Conservation (phyloP, 1,140 invertebrate species). For the Pseudomyrmex gracilis region DNA sequence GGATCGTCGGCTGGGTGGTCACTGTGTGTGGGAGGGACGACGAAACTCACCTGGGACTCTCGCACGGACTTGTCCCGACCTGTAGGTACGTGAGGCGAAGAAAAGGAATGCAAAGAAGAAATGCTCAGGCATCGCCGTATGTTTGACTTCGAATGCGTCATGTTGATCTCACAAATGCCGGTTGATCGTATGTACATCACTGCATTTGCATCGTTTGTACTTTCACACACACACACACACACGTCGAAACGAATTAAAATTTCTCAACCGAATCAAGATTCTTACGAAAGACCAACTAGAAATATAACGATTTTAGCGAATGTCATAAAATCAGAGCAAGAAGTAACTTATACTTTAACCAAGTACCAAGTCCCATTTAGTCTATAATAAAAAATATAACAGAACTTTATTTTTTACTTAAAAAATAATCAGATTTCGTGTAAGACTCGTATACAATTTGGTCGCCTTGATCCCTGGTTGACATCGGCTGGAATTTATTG, state of each 20-base stretch:
- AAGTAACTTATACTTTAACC: no score
- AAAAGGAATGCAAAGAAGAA: conserved; percentile 67
- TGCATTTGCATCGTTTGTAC: no score
- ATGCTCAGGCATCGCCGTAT: conserved; percentile 33
- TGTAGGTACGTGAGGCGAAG: conserved; percentile 65
- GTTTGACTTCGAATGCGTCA: conserved; percentile 9
- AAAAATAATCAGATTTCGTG: neutral
- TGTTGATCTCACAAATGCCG: conserved; percentile 7
- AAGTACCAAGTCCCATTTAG: no score
- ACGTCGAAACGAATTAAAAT: no score
- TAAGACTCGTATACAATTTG: conserved; percentile 1
- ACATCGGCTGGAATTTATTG: conserved; percentile 69
- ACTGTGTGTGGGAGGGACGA: conserved; percentile 57
- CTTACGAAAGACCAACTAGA: no score
- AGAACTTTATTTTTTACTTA: no score
- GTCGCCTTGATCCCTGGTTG: conserved; percentile 55
- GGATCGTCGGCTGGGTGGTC: conserved; percentile 56
- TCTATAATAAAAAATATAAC: no score
- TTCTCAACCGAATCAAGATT: no score
- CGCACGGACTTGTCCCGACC: conserved; percentile 44
- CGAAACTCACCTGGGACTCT: conserved; percentile 29
- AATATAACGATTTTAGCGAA: no score
- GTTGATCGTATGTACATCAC: neutral
- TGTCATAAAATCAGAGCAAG: no score
- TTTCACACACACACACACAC: no score